Base-by-base conservation (phyloP, 2,113 vertebrate genomes). In the Benitochromis conjunctus region DNA sequence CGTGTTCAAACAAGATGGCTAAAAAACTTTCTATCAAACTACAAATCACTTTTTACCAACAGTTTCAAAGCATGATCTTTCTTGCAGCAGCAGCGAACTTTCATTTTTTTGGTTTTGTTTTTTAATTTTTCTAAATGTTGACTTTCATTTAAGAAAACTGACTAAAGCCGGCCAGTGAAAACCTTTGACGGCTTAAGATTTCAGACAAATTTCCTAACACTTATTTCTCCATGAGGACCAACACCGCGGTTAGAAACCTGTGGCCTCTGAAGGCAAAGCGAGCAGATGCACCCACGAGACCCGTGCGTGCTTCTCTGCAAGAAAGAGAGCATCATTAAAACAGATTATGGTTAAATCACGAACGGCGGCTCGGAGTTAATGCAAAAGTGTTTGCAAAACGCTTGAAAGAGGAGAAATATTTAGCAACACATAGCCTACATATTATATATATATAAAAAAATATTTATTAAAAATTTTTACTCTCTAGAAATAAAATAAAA, bases 211-310 rank as follows among this genome's bases (percentile, higher is more conserved):
- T 11, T 26, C 16, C 46, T n/a, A n/a, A 53, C 46, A 29, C 7
- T 34, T 7, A 5, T 69, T 64, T 64, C 41, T 18, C 36, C n/a
- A 2, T 26, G 10, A 80, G 79, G 69, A 74, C 60, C 60, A 48
- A 64, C 11, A 43, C 66, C 80, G 64, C 41, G 55, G 79, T 81
- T 54, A 3, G 43, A 54, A 69, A 64, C 83, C 21, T 55, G 82
- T 53, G 83, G 55, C 88, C 83, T 71, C 7, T 14, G 43, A 46
- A 66, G 76, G 46, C 7, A 58, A 43, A 57, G 60, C 29, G 36
- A 80, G 34, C 79, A 76, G 86, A 81, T 29, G 80, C 87, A 51
- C 82, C 86, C 71, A 79, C 11, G 78, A 69, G 86, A 89, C 66
- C 12, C 54, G 62, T n/a, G 34, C 38, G 29, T 55, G 64, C 56